phyloP scores from a whole-genome alignment of 1,140 invertebrate genomes.

The Pemphigus obesinymphae region DNA sequence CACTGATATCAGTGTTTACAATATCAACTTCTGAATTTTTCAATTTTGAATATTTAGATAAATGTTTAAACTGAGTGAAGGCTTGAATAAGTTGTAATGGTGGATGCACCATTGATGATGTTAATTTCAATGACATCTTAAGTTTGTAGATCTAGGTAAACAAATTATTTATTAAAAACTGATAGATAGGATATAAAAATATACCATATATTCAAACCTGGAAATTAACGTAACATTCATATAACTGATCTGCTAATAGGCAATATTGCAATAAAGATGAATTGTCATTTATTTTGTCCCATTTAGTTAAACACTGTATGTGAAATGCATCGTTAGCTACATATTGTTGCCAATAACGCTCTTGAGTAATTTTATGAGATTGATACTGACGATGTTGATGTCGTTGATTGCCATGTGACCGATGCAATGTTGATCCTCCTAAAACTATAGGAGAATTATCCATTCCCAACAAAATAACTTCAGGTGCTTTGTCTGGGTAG shows the following conservation, averaged over 20 bases:
- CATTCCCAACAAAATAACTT: not conserved
- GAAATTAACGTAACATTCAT: constrained; percentile 8
- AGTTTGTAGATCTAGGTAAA: constrained; percentile 5
- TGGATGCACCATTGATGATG: not conserved
- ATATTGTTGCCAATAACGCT: constrained; percentile 8
- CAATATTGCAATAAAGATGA: constrained; percentile 1
- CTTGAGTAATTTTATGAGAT: not conserved
- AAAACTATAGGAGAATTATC: not conserved
- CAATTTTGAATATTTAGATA: not conserved
- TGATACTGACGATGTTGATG: not conserved
- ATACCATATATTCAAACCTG: not conserved
- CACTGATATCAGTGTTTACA: not conserved
- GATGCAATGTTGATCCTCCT: not conserved
- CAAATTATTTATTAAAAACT: not conserved
- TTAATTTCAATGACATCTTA: not conserved
- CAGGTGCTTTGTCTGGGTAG: not conserved
- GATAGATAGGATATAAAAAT: not conserved
- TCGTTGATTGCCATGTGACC: not conserved
- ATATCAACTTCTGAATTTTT: not conserved
- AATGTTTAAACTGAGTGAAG: constrained; percentile 6
- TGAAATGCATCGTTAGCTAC: not conserved
- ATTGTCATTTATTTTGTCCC: not conserved
- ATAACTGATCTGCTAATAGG: constrained; percentile 2
- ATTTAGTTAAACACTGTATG: not conserved
- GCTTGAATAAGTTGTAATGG: not conserved